A percentile compares a stretch with the other conserved stretches of the same genome.
Conservation (phyloP, 2,113 vertebrate species). For the Xyrauchen texanus region DNA sequence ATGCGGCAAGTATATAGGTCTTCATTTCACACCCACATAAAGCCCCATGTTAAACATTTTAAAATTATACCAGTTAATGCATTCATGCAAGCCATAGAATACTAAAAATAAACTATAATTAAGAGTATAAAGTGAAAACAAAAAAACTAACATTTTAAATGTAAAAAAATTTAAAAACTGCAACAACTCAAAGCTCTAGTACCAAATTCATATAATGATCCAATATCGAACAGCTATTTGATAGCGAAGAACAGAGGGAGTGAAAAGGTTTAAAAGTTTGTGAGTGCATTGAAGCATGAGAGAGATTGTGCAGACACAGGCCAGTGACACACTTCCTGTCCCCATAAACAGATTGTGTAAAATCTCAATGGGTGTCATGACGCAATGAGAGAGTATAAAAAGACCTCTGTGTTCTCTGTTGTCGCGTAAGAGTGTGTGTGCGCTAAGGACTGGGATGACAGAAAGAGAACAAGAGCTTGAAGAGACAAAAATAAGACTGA, state of each 20-base stretch:
- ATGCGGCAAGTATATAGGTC: no score
- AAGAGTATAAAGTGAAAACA: no score
- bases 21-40: constrained; percentile 5
- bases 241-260: not conserved
- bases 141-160: no score
- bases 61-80: no score
- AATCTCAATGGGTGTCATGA: constrained; percentile 41
- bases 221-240: not conserved
- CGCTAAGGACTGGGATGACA: no score
- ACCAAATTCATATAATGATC: not conserved
- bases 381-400: constrained; percentile 47
- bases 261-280: not conserved
- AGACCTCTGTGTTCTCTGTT: constrained; percentile 37
- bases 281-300: constrained; percentile 10
- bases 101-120: no score
- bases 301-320: constrained; percentile 24
- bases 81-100: no score
- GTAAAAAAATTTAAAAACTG: no score
- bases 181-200: no score
- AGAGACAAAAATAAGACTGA: constrained; percentile 48
- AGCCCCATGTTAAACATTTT: no score
- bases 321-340: constrained; percentile 54
- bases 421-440: not conserved
- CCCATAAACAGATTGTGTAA: constrained; percentile 47
- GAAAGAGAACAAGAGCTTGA: not conserved